Conservation (phyloP, 2,888 invertebrate genomes). For the Eupeodes luniger region DNA sequence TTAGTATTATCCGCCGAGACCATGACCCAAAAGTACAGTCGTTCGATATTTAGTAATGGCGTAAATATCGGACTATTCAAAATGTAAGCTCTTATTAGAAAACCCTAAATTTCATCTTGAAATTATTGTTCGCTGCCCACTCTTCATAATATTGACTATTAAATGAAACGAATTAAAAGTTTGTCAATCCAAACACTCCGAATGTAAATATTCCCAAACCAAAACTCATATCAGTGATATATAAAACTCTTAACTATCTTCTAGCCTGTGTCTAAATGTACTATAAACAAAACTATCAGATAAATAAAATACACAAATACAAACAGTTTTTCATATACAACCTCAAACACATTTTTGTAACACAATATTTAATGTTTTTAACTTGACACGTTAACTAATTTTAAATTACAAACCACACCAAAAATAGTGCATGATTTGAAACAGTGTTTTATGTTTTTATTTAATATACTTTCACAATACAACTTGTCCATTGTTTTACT, state of each 20-base stretch:
- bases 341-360: not conserved
- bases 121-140: too few species aligned
- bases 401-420: not conserved
- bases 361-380: not conserved
- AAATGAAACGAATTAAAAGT: too few species aligned
- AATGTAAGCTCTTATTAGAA: too few species aligned
- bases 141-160: too few species aligned
- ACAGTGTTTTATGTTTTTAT: not conserved
- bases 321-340: conserved; percentile 8
- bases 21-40: too few species aligned
- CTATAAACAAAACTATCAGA: not conserved
- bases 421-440: conserved; percentile 55
- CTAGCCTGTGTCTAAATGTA: not conserved
- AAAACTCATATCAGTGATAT: not conserved
- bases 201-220: not conserved
- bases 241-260: not conserved
- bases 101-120: too few species aligned
- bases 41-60: too few species aligned
- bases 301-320: conserved; percentile 14
- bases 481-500: not conserved
- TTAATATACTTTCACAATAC: conserved; percentile 27
- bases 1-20: too few species aligned
- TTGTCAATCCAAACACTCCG: too few species aligned
- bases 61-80: too few species aligned
- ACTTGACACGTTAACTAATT: not conserved